Evolutionary conservation across 2,888 invertebrate species (phyloP), one percentile per base, ranked within the genome.

Genomic region (Clanis bilineata): DNA sequence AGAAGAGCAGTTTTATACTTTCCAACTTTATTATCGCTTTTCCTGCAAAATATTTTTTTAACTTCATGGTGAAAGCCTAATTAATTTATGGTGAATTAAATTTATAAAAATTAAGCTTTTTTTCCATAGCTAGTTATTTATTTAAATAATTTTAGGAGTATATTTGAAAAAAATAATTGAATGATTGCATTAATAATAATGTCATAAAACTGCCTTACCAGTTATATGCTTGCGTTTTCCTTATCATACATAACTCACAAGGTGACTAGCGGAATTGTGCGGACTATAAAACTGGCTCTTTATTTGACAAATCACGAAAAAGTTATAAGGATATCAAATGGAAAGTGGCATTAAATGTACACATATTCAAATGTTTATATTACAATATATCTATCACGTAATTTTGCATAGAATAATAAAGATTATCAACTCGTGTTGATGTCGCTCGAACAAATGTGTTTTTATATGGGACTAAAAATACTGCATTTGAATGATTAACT

Each of bases 311-410:
- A 39, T 28, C 28, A 9, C 6, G 36, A 36, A 36, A 36, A 7
- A 36, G 36, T 10, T 10, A 36, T 10, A 10, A 1, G 10, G 36
- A 36, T 36, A 36, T 36, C 36, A 36, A 7, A 36, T 10, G 10
- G 10, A 36, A 36, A 2, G 2, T 36, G 9, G 36, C 36, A 41
- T 4, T 18, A 18, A 6, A 1, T 41, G 18, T 18, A 51, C 28
- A 18, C 9, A 28, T 25, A 15, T 18, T 5, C 28, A 28, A 32
- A 41, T 32, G 32, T 32, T 18, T 51, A 32, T 51, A 4, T 32
- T 51, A 51, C 51, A 51, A 32, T 21, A 32, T 51, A 51, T 18
- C 15, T 51, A 51, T 51, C 18, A 51, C 10, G 18, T 43, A 43
- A 3, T 44, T 44, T 44, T 22, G 9, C 41, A 51, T 51, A 51